Base-by-base conservation (phyloP, 2,113 vertebrate species). In the Candoia aspera region DNA sequence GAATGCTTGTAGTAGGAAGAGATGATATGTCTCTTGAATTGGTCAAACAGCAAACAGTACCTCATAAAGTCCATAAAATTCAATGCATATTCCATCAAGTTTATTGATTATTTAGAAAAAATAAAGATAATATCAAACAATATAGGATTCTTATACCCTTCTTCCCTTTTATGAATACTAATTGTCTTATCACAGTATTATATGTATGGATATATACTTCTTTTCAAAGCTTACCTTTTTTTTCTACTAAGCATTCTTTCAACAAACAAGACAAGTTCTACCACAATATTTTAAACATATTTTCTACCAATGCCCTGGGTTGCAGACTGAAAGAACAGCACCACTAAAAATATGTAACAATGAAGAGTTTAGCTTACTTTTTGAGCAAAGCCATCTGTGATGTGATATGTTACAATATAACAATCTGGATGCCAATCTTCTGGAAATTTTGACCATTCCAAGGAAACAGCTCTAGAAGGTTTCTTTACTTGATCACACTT, bases 381-480 rank as follows among this genome's bases (percentile, higher is more conserved):
- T 92, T 95, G 92, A 94, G 91, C 86, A 92, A 95, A 88, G 95
- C 92, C 92, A 94, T 97, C 94, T 96, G 91, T 90, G 93, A 2
- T 89, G 37, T 97, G 95, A 57, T 97, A 97, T 59, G 94, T 98
- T 90, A 98, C 86, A 90, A 95, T 91, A 84, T 98, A 98, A 95
- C 94, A 93, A 86, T 98, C 97, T 94, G 98, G 93, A 93, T 95
- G 93, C 59, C 58, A 85, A 96, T 92, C 94, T 58, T 95, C 91
- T 13, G 97, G 96, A 92, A 98, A 97, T 60, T 95, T 92, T 89
- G 96, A 92, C 97, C 98, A 98, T 29, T 97, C 95, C 93, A 98
- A 62, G 87, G 96, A 94, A 94, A 97, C 90, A 21, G 53, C 68
- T 94, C 95, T 95, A 94, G 95, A 93, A 86, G 95, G 94, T 33